Base-by-base conservation (phyloP, 2,888 invertebrate genomes). In the Chrysina gloriosa region DNA sequence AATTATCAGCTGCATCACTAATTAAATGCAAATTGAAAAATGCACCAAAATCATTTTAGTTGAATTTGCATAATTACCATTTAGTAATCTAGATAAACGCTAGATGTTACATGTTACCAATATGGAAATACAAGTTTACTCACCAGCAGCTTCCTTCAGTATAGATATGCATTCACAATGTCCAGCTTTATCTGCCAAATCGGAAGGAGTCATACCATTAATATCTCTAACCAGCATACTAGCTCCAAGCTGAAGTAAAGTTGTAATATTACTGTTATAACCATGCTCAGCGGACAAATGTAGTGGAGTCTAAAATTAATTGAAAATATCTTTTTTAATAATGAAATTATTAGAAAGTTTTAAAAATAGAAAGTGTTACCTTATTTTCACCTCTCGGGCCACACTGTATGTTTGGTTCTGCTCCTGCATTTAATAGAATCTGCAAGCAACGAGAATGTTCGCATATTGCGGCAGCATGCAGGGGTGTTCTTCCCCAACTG, bases 211-310 rank as follows among this genome's bases (percentile, higher is more conserved):
- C 78, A 91, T 85, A 0, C 93, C 94, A 74, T 86, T 86, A 2
- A 86, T 86, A 81, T 95, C 92, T 68, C 86, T 81, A 0, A 88
- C 81, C 68, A 85, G 79, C 67, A 91, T 82, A 75, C 89, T 87
- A 0, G 92, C 93, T 52, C 90, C 90, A 71, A 89, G 87, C 69
- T 87, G 84, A 64, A 95, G 81, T 29, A 96, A 84, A 23, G 87
- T 83, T 27, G 85, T 83, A 0, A 93, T 87, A 78, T 94, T 94
- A 69, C 87, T 87, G 31, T 86, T 84, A 80, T 93, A 91, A 0
- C 95, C 95, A 77, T 92, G 89, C 78, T 94, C 93, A 0, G 93
- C 90, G 63, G 92, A 90, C 27, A 94, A 86, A 84, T 95, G 95
- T 9, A 96, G 84, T 1, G 95, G 90, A 7, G 93, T 93, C 89